Base-by-base conservation (phyloP, 2,888 invertebrate genomes). In the Troides oblongomaculatus region DNA sequence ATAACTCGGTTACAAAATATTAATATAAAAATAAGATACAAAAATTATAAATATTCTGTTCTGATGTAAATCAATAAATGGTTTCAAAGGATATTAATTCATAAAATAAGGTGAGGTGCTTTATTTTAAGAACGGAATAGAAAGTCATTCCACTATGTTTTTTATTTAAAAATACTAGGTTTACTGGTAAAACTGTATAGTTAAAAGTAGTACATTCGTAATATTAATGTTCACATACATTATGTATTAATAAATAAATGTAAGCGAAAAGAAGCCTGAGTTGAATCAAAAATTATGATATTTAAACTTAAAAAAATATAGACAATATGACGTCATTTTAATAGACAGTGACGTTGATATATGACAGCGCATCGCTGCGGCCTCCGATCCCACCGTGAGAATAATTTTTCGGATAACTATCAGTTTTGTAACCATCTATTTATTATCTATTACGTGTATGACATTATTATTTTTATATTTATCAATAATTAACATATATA, bases 301-400 rank as follows among this genome's bases (percentile, higher is more conserved):
- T 84, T 88, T 90, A 88, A 84, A 87, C 88, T 18, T 89, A 88
- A 88, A 14, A 14, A 46, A 90, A 90, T 89, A 88, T 84, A 86
- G 90, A 92, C 89, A 91, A 91, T 90, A 89, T 92, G 91, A 91
- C 88, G 88, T 84, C 90, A 91, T 92, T 90, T 92, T 92, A 89
- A 90, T 90, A 92, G 91, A 92, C 92, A 91, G 89, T 89, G 87
- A 89, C 88, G 86, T 88, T 92, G 91, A 92, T 90, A 90, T 84
- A 90, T 88, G 91, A 89, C 89, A 87, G 84, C 84, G 82, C 75
- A 79, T 81, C 81, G 79, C 83, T 74, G 77, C 74, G 77, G 76
- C 75, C 74, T 72, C 77, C 80, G 71, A 77, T 78, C 84, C 77
- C 85, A 86, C 84, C 92, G 92, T 92, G 92, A 91, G 92, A 92